Evolutionary conservation across 2,888 invertebrate genomes (phyloP), one percentile per base, ranked within the genome.

Genomic region (Andrena dorsata): DNA sequence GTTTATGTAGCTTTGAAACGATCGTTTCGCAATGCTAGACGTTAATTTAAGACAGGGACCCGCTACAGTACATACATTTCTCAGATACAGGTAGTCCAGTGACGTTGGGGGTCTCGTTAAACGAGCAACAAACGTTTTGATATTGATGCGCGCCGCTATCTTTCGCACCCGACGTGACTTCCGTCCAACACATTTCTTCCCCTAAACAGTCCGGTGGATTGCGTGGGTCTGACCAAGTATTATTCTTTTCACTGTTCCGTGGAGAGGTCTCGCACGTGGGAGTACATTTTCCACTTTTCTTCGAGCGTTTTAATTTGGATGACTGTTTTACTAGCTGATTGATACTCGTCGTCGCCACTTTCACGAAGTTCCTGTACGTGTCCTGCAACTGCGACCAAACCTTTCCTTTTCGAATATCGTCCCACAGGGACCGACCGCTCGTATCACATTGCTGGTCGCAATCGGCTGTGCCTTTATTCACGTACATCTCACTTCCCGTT

Each of bases 301-400:
- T 77, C 16, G 71, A 61, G 8, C 60, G 56, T 60, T 76, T 82
- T 35, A 74, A 60, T 61, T 68, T 82, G 6, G 80, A 56, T 7
- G 78, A 66, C 56, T 80, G 83, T 51, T 76, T 86, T 23, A 76
- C 53, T 23, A 79, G 30, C 0, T 80, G 84, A 53, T 53, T 13
- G 63, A 87, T 8, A 30, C 72, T 73, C 6, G 80, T 47, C 0
- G 76, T 20, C 0, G 81, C 77, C 23, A 76, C 30, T 58, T 75
- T 80, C 26, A 85, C 30, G 10, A 85, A 65, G 68, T 56, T 76
- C 60, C 64, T 87, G 16, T 77, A 87, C 41, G 74, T 70, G 26
- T 83, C 81, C 6, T 86, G 87, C 30, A 86, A 5, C 26, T 74
- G 83, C 20, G 71, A 71, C 85, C 85, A 85, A 49, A 83, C 35